Evolutionary conservation across 2,797 vertebrate genomes (phyloP), one percentile per base, ranked within the genome.

Genomic region (Eulemur albifrons): DNA sequence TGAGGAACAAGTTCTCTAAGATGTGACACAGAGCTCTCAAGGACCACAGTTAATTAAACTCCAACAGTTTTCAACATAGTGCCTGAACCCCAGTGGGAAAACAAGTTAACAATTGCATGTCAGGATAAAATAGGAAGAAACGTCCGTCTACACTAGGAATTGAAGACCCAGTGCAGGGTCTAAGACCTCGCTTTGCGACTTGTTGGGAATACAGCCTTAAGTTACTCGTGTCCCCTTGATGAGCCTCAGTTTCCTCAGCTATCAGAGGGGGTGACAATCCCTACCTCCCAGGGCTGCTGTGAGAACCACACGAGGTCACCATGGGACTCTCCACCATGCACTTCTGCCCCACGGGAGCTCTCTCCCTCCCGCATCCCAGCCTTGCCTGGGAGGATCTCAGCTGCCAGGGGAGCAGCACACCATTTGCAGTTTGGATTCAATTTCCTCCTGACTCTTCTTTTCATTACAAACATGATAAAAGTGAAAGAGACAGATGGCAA

Each of bases 391-490:
- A 65, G 63, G 43, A 43, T 63, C 43, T 83, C 52, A 85, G 80
- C 79, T 76, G 23, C 79, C 0, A 1, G 75, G 25, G 1, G 50
- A 88, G 75, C 61, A 65, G 61, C 30, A 30, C n/a, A 12, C 4
- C 25, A 23, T 89, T 92, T 70, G 38, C 67, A 80, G 81, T 88
- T 92, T 94, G 70, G 67, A 83, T 95, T 88, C 89, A 45, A n/a
- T 93, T 92, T 96, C 77, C 72, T 90, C 69, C 72, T 52, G 43
- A 67, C 18, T 76, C 72, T 94, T 76, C 81, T 95, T 96, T 96
- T 93, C 83, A 86, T 97, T 87, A 70, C 38, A 97, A 95, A 95
- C 72, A 84, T 94, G 96, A 97, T 93, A 77, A 88, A 96, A 96
- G 45, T 70, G 83, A 92, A 97, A 88, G 89, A 90, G 95, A 96